Base-by-base conservation (phyloP, 2,113 vertebrate species). In the Cinclus cinclus region DNA sequence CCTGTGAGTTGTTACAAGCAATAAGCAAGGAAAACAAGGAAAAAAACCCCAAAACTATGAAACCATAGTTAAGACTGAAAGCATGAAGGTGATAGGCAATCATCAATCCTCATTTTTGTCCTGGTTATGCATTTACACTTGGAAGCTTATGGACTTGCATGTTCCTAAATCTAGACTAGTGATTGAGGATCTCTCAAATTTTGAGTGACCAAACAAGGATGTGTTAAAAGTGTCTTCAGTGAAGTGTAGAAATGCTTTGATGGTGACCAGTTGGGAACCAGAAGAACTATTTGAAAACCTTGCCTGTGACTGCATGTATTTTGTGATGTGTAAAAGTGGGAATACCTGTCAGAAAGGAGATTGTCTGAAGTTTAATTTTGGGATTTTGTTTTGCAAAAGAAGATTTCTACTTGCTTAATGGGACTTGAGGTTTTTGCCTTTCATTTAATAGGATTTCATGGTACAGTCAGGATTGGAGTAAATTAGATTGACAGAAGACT, bases 381-480 rank as follows among this genome's bases (percentile, higher is more conserved):
- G 2, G 6, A 42, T 65, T 46, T 92, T 62, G 12, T 89, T 89
- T 91, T 14, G 44, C 44, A 49, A 70, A 71, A 35, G 70, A 83
- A 80, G 27, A 7, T 52, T 91, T 92, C 31, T 89, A 11, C 89
- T 81, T 89, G 31, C 88, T 94, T 82, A 92, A 56, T 78, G 56
- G 21, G 17, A 64, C 65, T 75, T 90, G 70, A 78, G 33, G 8
- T 4, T 91, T 96, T 95, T 79, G 53, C 53, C 55, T 50, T 95
- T 87, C 41, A 27, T 92, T 73, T 94, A 91, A 79, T 62, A 62
- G 65, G 91, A 91, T 94, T 96, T 95, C 37, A 42, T 60, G 41
- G 22, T 87, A 69, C 0, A 3, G 50, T 91, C 18, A 50, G 81
- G 70, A 82, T 76, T 92, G 91, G 46, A 73, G 74, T 91, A 82